Percentiles rank a stretch among this genome's conserved stretches.
These are phyloP conservation scores for Sebastes fasciatus DNA, from an alignment of 2,113 vertebrate species.

Conservation along the genomic window DNA sequence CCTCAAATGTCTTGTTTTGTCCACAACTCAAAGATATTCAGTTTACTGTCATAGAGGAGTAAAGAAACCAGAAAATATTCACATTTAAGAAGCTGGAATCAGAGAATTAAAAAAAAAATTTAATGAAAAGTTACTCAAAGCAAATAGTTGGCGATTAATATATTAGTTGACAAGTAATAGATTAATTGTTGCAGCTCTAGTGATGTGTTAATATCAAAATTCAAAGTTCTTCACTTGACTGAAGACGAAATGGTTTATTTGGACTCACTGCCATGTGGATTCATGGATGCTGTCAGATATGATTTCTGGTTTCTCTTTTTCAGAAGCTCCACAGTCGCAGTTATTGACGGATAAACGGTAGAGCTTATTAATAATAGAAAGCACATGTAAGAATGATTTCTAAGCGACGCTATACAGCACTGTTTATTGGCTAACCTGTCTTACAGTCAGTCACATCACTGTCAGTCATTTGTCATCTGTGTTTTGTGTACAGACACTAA, in stretches of 20 bases:
- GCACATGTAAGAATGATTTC: neutral
- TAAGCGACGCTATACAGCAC: neutral
- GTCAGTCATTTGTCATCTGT: conserved; percentile 5
- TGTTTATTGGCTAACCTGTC: conserved; percentile 8
- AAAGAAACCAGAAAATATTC: too few relatives aligned
- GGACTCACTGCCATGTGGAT: conserved; percentile 2
- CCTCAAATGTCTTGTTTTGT: too few relatives aligned
- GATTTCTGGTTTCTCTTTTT: neutral
- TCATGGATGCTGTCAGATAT: neutral
- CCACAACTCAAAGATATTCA: too few relatives aligned
- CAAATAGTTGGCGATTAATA: too few relatives aligned
- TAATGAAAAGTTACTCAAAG: too few relatives aligned
- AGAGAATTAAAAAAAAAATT: too few relatives aligned
- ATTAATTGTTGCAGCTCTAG: too few relatives aligned
- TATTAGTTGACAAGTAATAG: too few relatives aligned
- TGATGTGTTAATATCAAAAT: conserved; percentile 1
- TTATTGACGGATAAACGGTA: neutral
- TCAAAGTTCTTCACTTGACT: conserved; percentile 8
- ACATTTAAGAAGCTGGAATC: too few relatives aligned
- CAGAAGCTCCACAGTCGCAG: too few relatives aligned
- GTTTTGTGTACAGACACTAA: neutral
- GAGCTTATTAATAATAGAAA: conserved; percentile 3
- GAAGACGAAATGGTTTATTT: conserved; percentile 14
- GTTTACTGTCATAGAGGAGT: too few relatives aligned
- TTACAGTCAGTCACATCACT: neutral